These are phyloP conservation scores for Penaeus vannamei DNA, from an alignment of 1,140 invertebrate genomes.

Conservation along the genomic window DNA sequence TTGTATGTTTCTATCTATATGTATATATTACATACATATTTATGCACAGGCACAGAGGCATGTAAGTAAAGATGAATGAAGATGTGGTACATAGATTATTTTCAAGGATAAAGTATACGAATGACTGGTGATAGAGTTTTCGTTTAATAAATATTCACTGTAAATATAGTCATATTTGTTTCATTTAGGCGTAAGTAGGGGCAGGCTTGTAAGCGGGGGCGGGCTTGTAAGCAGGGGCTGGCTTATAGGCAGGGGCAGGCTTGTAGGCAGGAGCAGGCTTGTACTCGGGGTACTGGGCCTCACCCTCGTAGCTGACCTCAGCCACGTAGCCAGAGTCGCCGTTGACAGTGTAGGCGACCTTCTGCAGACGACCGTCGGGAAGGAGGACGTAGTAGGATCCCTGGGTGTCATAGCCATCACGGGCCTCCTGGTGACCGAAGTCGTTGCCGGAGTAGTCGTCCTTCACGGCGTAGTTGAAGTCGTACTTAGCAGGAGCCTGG, in stretches of 20 bases:
- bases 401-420: neutral
- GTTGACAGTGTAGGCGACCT: neutral
- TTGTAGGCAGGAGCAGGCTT: neutral
- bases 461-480: conserved; percentile 24
- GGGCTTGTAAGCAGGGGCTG: neutral
- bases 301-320: neutral
- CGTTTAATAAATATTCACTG: no score
- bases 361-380: conserved; percentile 14
- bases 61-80: no score
- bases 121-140: no score
- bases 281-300: conserved; percentile 21
- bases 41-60: no score
- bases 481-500: conserved; percentile 1
- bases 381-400: neutral
- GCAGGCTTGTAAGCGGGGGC: no score
- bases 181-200: no score
- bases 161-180: no score
- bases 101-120: no score
- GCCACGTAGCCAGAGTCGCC: conserved; percentile 19
- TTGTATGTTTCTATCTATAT: no score
- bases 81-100: no score
- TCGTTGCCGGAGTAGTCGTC: conserved; percentile 1
- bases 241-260: neutral
- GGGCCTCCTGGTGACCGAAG: no score
- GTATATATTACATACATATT: no score